These are phyloP conservation scores for Salvelinus namaycush DNA, from an alignment of 2,113 vertebrate species.

Conservation along the genomic window DNA sequence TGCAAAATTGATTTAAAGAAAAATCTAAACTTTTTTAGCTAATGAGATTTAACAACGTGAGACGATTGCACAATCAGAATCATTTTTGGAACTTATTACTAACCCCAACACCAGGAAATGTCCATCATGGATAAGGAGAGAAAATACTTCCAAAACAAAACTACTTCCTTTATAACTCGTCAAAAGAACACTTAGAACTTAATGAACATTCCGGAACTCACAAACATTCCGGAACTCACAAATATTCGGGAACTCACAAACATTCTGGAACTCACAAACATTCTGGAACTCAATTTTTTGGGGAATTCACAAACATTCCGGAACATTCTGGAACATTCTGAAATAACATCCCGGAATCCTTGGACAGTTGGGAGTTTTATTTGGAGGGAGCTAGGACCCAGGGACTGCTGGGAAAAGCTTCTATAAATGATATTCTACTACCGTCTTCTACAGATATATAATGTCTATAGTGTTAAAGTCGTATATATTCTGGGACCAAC, in stretches of 20 bases:
- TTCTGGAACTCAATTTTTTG: not conserved
- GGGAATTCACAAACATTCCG: not conserved
- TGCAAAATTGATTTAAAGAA: slow-evolving; percentile 41
- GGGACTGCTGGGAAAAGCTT: slow-evolving; percentile 33
- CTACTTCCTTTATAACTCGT: slow-evolving; percentile 32
- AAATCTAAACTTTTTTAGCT: slow-evolving; percentile 22
- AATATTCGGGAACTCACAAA: too few species aligned
- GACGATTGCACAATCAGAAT: not conserved
- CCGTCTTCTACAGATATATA: slow-evolving; percentile 32
- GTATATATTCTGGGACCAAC: slow-evolving; percentile 57
- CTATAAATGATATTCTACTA: slow-evolving; percentile 19
- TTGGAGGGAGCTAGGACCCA: slow-evolving; percentile 10
- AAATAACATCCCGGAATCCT: not conserved
- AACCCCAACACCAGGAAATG: too few species aligned
- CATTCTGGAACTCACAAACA: not conserved
- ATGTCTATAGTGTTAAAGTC: slow-evolving; percentile 33
- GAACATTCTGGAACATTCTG: not conserved
- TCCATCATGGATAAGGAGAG: too few species aligned
- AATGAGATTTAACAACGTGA: slow-evolving; percentile 47
- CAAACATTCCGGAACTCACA: too few species aligned
- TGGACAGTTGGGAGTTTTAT: not conserved
- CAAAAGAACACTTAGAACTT: not conserved
- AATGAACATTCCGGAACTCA: too few species aligned
- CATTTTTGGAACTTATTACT: too few species aligned
- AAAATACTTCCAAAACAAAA: slow-evolving; percentile 59